Evolutionary conservation across 2,888 invertebrate genomes (phyloP), one percentile per base, ranked within the genome.

Genomic region (Chironomus tentans): DNA sequence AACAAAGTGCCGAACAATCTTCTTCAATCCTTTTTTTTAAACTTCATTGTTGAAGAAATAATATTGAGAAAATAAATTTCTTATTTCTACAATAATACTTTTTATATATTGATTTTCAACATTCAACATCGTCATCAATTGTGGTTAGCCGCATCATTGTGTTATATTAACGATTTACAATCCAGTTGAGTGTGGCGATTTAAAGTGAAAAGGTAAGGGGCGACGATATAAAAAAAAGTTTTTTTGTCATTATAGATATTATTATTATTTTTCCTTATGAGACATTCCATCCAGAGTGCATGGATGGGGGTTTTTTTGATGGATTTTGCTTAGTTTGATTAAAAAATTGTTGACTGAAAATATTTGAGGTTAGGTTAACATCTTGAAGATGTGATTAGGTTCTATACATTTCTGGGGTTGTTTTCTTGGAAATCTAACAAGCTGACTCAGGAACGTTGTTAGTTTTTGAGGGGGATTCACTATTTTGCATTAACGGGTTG

Each of bases 151-250:
- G 21, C 12, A 22, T 21, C 62, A 62, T 12, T 24, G 18, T 65
- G 22, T 38, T 38, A 65, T 56, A 65, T 24, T 13, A 65, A 65
- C 65, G 21, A 21, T 65, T 65, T 24, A 65, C 24, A 21, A 24
- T 65, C 22, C 65, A 22, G 22, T 18, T 18, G 56, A 56, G 56
- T 56, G 56, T 65, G 65, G 72, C 72, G 46, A 73, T 73, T 73
- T 73, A 73, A 73, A 73, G 61, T 62, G 61, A 73, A 28, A 73
- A 73, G 72, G 72, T 73, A 73, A 73, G 72, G 12, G 24, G 3
- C 24, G 10, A 21, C 24, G 10, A 24, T 65, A 21, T 65, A 38
- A 38, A 38, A 38, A 38, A 10, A 1, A 1, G 1, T 38, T 38
- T 38, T 38, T 38, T 38, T 38, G 21, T 65, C 65, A 65, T 24